Percentiles rank a stretch among this genome's conserved stretches.
These are phyloP conservation scores for Balaenoptera acutorostrata DNA, from an alignment of 2,113 vertebrate species.

Conservation along the genomic window DNA sequence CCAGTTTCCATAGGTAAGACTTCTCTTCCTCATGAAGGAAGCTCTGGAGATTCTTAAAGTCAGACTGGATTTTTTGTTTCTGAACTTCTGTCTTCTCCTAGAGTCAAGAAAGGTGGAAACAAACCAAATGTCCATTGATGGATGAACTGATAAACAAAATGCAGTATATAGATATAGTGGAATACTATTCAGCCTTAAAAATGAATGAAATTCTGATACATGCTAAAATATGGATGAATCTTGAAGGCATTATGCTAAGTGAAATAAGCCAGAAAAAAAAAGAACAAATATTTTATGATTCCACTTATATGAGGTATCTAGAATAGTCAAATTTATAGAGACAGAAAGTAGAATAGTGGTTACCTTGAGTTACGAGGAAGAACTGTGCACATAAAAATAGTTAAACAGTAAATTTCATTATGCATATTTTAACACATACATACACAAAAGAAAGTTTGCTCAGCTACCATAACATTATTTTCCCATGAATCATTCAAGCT, in stretches of 20 bases:
- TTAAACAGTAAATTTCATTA: not conserved
- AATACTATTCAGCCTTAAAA: not conserved
- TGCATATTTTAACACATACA: not conserved
- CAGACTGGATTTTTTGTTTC: constrained; percentile 28
- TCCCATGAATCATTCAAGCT: not conserved
- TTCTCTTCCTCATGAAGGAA: constrained; percentile 52
- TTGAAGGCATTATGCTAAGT: not conserved
- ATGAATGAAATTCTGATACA: not conserved
- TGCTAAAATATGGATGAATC: not conserved
- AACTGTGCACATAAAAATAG: not conserved
- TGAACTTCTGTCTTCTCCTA: not conserved
- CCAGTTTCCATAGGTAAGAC: constrained; percentile 2
- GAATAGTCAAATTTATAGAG: not conserved
- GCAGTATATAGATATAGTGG: not conserved
- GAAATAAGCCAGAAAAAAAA: not conserved
- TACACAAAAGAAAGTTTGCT: not conserved
- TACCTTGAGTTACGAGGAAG: not conserved
- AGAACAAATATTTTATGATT: not conserved
- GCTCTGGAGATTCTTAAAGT: not conserved
- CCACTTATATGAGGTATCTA: not conserved
- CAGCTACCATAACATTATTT: not conserved
- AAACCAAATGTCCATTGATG: not conserved
- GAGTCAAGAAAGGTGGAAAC: not conserved
- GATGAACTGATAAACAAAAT: not conserved
- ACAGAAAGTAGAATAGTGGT: not conserved